These are phyloP conservation scores for Baronia brevicornis DNA, from an alignment of 2,888 invertebrate species.

Conservation along the genomic window DNA sequence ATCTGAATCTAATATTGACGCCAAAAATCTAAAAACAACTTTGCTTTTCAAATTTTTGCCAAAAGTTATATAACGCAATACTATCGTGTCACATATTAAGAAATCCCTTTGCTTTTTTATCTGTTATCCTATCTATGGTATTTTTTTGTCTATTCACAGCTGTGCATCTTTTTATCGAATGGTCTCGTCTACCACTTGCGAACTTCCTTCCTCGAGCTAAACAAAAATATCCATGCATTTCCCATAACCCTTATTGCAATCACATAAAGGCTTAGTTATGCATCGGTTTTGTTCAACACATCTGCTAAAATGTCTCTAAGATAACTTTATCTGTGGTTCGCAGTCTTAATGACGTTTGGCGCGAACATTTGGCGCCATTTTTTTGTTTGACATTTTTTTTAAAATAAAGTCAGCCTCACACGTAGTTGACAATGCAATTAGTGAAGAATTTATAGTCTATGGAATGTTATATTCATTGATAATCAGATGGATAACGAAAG, in stretches of 20 bases:
- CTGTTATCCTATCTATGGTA: slow-evolving; percentile 18
- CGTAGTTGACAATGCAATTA: slow-evolving; percentile 42
- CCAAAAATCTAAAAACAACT: no score
- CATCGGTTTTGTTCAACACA: slow-evolving; percentile 25
- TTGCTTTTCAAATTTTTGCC: no score
- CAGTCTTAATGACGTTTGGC: slow-evolving; percentile 43
- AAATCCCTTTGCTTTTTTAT: no score
- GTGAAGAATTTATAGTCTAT: slow-evolving; percentile 15
- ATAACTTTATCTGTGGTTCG: slow-evolving; percentile 44
- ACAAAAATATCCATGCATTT: background rate
- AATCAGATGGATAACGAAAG: no score
- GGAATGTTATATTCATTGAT: slow-evolving; percentile 2
- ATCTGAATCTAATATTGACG: no score
- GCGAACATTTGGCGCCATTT: slow-evolving; percentile 53
- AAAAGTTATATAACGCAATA: no score
- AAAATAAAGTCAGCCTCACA: slow-evolving; percentile 39
- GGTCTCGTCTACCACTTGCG: background rate
- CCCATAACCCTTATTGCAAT: slow-evolving; percentile 4
- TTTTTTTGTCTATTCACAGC: slow-evolving; percentile 13
- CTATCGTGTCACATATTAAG: no score
- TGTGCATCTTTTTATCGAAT: slow-evolving; percentile 6
- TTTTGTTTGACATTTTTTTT: slow-evolving; percentile 29
- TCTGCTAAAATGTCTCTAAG: slow-evolving; percentile 34
- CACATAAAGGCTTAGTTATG: slow-evolving; percentile 1
- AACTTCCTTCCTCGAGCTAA: slow-evolving; percentile 12